Conservation (phyloP, 37 sponge, comb jelly and placozoan genomes). For the Ephydatia muelleri region DNA sequence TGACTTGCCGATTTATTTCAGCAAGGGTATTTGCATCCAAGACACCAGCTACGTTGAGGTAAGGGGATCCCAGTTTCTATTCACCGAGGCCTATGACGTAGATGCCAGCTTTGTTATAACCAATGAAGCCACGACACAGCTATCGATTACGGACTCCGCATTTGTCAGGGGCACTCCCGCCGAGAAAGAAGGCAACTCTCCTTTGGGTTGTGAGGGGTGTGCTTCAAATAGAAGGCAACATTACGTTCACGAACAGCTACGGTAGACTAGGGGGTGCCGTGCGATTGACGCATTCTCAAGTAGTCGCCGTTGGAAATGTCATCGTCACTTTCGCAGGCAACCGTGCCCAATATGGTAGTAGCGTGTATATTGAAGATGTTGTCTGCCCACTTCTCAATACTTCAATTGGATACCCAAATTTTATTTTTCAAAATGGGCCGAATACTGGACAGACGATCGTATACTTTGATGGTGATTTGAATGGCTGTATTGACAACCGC, state of each 20-base stretch:
- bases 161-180: neutral
- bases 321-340: neutral
- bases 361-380: constrained; percentile 3
- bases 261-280: neutral
- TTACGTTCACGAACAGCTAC: neutral
- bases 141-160: neutral
- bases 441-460: neutral
- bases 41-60: neutral
- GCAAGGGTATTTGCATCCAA: neutral
- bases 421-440: neutral
- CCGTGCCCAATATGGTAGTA: constrained; percentile 5
- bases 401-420: neutral
- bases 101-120: neutral
- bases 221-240: neutral
- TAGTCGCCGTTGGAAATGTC: neutral
- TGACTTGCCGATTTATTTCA: neutral
- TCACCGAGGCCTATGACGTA: neutral
- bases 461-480: neutral
- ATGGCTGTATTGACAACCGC: neutral
- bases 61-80: neutral
- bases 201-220: neutral
- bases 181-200: neutral
- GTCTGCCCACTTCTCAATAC: neutral
- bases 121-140: neutral
- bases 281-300: neutral